phyloP scores from a whole-genome alignment of 2,797 vertebrate genomes.

The Schizopygopsis pylzovi region DNA sequence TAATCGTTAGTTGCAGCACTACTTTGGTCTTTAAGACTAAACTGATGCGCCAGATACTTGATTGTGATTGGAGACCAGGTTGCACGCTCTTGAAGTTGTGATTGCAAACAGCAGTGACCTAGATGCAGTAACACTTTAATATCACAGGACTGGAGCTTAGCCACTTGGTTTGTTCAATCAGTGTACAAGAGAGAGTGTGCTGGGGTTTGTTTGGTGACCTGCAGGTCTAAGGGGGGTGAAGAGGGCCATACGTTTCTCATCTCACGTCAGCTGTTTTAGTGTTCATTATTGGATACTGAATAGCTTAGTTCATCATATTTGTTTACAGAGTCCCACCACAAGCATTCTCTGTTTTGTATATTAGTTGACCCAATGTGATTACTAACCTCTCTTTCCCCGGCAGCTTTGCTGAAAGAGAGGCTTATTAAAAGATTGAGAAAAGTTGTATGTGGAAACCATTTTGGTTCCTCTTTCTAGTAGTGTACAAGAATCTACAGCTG shows the following conservation, averaged over 20 bases:
- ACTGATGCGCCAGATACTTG: too few species aligned
- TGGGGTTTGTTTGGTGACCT: too few species aligned
- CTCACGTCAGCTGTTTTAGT: constrained; percentile 57
- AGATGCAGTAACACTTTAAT: too few species aligned
- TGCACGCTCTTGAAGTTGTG: too few species aligned
- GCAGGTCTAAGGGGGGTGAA: too few species aligned
- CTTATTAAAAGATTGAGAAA: constrained; percentile 60
- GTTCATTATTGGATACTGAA: constrained; percentile 56
- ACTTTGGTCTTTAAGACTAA: too few species aligned
- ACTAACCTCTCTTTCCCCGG: constrained; percentile 64
- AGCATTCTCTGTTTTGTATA: constrained; percentile 51
- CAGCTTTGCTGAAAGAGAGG: constrained; percentile 42
- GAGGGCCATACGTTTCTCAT: constrained; percentile 63
- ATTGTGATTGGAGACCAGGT: too few species aligned
- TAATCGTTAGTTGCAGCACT: too few species aligned
- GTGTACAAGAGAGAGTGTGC: too few species aligned
- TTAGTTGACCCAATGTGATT: constrained; percentile 47
- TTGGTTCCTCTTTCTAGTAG: constrained; percentile 31
- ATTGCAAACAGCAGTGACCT: too few species aligned
- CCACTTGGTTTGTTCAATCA: too few species aligned
- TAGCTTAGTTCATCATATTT: constrained; percentile 63
- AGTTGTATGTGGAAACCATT: constrained; percentile 29
- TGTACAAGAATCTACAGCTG: background rate
- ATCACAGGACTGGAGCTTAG: too few species aligned
- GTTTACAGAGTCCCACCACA: constrained; percentile 65